Percentiles rank a stretch among this genome's conserved stretches.
phyloP scores from a whole-genome alignment of 2,888 invertebrate species.

The Calameuta pallipes region DNA sequence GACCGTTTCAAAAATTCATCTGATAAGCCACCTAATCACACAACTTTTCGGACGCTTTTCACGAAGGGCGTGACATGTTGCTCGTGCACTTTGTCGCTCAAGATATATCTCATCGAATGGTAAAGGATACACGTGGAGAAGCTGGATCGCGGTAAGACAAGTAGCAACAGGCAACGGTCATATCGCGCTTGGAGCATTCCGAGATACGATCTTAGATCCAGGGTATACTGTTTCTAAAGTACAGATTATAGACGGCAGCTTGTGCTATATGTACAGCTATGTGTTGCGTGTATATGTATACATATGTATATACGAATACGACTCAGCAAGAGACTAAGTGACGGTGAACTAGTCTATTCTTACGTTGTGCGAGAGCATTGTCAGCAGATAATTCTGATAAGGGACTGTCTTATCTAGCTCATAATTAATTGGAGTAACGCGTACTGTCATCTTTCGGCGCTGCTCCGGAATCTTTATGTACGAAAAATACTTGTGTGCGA shows the following conservation, averaged over 20 bases:
- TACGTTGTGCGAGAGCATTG: conserved; percentile 16
- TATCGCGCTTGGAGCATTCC: conserved; percentile 53
- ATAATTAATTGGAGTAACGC: not conserved
- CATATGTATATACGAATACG: not conserved
- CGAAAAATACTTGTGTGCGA: not conserved
- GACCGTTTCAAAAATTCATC: not conserved
- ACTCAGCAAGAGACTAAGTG: conserved; percentile 16
- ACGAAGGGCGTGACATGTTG: not conserved
- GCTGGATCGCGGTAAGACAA: conserved; percentile 46
- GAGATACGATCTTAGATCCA: conserved; percentile 53
- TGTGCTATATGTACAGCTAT: conserved; percentile 20
- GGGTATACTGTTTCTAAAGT: conserved; percentile 28
- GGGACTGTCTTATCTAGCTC: not conserved
- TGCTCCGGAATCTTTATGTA: not conserved
- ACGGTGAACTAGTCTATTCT: conserved; percentile 13
- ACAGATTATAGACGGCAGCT: conserved; percentile 29
- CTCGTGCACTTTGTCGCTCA: conserved; percentile 34
- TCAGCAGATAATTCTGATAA: conserved; percentile 29
- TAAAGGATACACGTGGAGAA: conserved; percentile 34
- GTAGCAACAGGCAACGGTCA: conserved; percentile 60
- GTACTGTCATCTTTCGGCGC: not conserved
- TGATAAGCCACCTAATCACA: not conserved
- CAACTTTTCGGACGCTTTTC: not conserved
- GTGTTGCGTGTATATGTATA: not conserved
- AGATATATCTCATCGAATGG: conserved; percentile 40